phyloP scores from a whole-genome alignment of 2,888 invertebrate genomes.

The Campoplex nolae region DNA sequence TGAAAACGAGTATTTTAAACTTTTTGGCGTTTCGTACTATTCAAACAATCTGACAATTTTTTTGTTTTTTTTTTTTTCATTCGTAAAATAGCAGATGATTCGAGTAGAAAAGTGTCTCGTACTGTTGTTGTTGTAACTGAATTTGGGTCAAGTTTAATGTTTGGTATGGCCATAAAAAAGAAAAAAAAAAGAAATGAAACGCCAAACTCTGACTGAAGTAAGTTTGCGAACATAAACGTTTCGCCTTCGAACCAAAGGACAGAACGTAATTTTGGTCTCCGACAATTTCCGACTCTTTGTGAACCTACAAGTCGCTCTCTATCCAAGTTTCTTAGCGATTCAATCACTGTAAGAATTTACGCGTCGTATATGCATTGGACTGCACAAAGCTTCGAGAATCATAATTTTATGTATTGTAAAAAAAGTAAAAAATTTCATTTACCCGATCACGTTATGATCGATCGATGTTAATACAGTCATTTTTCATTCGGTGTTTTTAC shows the following conservation, averaged over 20 bases:
- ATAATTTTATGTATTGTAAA: not conserved
- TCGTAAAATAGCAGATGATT: not conserved
- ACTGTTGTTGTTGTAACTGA: not conserved
- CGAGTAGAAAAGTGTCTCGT: not conserved
- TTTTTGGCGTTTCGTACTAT: not conserved
- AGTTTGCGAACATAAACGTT: constrained; percentile 27
- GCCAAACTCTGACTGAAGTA: not conserved
- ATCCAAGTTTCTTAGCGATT: constrained; percentile 6
- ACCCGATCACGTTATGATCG: constrained; percentile 34
- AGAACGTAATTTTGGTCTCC: constrained; percentile 38
- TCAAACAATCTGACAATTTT: not conserved
- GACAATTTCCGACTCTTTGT: constrained; percentile 39
- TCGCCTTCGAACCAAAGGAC: not conserved
- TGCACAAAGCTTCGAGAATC: constrained; percentile 30
- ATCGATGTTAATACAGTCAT: constrained; percentile 23
- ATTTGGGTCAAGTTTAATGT: constrained; percentile 2
- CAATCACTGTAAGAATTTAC: constrained; percentile 35
- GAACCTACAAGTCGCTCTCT: constrained; percentile 46
- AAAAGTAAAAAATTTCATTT: constrained; percentile 6
- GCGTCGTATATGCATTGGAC: constrained; percentile 24
- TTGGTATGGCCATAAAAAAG: not conserved
- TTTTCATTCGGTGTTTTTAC: not conserved
- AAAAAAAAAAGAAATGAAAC: not conserved
- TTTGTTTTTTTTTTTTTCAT: not conserved
- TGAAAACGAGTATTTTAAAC: not conserved